Evolutionary conservation across 2,888 invertebrate genomes (phyloP).

Genomic region (Calameuta pallipes): DNA sequence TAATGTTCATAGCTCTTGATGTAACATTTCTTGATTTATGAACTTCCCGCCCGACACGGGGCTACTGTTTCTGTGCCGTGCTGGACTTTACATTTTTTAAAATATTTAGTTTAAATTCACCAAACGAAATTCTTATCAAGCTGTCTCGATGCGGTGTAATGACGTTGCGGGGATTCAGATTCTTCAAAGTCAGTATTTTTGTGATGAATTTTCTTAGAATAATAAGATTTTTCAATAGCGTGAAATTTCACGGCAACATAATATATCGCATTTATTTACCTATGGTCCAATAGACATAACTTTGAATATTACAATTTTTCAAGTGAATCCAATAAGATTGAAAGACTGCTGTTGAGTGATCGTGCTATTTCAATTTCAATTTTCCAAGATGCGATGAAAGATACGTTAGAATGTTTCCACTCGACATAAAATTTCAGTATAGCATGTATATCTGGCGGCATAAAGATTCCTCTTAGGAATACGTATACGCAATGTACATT

Average conservation of each 20-base stretch:
- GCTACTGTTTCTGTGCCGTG: background rate
- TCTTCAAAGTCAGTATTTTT: background rate
- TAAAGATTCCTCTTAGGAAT: background rate
- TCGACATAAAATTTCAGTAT: background rate
- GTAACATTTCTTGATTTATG: background rate
- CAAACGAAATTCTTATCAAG: background rate
- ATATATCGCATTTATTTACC: background rate
- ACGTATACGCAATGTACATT: background rate
- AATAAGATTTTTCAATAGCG: background rate
- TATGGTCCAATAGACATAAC: background rate
- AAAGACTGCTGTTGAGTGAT: background rate
- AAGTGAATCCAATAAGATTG: background rate
- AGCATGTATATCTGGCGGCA: background rate
- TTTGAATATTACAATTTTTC: background rate
- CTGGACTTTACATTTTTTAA: background rate
- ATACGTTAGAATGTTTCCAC: background rate
- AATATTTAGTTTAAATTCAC: background rate
- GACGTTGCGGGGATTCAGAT: background rate
- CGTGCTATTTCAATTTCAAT: background rate
- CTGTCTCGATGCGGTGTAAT: background rate
- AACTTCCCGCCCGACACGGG: background rate
- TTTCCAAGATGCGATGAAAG: background rate
- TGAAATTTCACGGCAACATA: too few species aligned
- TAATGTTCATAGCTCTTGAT: background rate
- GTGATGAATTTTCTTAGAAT: background rate